Percentiles rank a stretch among this genome's conserved stretches.
These are phyloP conservation scores for Falco cherrug DNA, from an alignment of 2,797 vertebrate genomes.

Conservation along the genomic window DNA sequence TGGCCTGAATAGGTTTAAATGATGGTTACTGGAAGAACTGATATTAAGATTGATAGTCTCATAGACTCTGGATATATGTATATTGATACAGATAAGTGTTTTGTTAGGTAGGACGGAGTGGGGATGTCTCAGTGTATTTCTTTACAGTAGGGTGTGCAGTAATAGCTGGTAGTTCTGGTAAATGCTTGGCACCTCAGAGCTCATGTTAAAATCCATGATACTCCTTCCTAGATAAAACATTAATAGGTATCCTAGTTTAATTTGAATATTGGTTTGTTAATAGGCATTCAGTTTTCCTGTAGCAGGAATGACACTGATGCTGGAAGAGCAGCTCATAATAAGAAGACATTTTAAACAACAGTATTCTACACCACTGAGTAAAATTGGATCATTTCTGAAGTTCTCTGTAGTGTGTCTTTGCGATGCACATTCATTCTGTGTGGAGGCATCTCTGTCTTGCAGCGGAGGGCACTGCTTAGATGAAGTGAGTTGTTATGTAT, in stretches of 20 bases:
- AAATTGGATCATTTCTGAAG: neutral
- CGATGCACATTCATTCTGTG: neutral
- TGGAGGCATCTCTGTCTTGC: neutral
- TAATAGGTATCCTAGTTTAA: neutral
- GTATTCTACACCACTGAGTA: neutral
- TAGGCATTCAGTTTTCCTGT: neutral
- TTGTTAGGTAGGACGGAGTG: neutral
- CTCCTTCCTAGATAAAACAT: neutral
- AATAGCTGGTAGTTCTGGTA: neutral
- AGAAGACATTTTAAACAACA: neutral
- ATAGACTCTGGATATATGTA: neutral
- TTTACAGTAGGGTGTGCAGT: neutral
- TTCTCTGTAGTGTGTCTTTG: neutral
- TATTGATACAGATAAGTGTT: neutral
- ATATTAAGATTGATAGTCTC: neutral
- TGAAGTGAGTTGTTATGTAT: neutral
- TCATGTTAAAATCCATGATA: neutral
- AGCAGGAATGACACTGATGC: neutral
- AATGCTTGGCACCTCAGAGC: neutral
- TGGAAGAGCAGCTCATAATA: neutral
- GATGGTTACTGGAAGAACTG: neutral
- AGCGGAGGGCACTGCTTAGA: neutral
- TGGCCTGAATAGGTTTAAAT: neutral
- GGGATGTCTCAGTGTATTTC: neutral
- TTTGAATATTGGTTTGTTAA: neutral